Evolutionary conservation across 2,797 vertebrate genomes (phyloP).

Genomic region (Gymnopithys bicolor): DNA sequence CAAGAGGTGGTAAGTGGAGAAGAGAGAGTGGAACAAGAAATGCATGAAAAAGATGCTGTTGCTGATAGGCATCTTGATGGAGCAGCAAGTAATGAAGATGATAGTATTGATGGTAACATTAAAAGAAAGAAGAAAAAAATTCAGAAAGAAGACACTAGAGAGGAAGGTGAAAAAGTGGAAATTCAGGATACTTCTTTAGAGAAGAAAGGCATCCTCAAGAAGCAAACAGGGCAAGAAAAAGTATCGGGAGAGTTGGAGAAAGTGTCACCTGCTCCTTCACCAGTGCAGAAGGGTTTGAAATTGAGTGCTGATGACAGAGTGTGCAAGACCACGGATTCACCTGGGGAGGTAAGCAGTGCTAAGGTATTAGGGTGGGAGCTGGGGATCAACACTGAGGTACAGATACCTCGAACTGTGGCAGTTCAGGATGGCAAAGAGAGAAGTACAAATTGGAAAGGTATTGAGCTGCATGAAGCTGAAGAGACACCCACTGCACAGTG

Average conservation of each 20-base stretch:
- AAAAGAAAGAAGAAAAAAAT: conserved; percentile 86
- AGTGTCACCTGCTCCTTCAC: neutral
- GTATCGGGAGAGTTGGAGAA: conserved; percentile 52
- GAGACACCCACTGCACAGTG: neutral
- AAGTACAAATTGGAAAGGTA: neutral
- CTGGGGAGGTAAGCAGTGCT: conserved; percentile 78
- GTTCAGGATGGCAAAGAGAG: neutral
- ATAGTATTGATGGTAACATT: conserved; percentile 67
- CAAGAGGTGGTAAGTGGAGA: neutral
- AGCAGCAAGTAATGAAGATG: conserved; percentile 70
- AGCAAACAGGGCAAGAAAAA: conserved; percentile 75
- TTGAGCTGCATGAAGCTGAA: neutral
- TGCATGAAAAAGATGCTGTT: conserved; percentile 14
- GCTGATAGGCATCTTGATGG: conserved; percentile 40
- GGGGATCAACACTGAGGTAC: neutral
- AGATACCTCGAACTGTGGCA: neutral
- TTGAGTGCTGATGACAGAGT: conserved; percentile 69
- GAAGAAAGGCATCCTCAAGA: conserved; percentile 69
- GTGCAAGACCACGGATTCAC: conserved; percentile 66
- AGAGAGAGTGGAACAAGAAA: conserved; percentile 45
- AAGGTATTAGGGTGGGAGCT: neutral
- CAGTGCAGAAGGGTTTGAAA: conserved; percentile 69
- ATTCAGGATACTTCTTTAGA: conserved; percentile 42
- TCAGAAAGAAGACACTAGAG: conserved; percentile 76
- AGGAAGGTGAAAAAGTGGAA: conserved; percentile 55